Percentiles rank a stretch among this genome's conserved stretches.
phyloP scores from a whole-genome alignment of 1,140 invertebrate genomes.

The Caerostris extrusa region DNA sequence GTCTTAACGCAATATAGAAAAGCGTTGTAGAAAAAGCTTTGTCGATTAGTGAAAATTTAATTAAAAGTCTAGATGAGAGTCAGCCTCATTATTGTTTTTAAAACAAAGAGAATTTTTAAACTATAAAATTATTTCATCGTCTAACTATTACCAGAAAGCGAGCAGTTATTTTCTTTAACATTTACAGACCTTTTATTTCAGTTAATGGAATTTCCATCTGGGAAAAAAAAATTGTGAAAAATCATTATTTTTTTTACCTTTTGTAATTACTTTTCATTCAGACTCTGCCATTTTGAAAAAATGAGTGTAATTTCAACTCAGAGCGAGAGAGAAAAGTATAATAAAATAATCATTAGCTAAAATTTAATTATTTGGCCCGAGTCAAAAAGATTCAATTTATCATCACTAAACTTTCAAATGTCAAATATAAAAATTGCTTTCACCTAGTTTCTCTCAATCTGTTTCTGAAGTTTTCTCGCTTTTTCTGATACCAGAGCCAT shows the following conservation, averaged over 20 bases:
- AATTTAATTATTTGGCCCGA: slow-evolving; percentile 8
- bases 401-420: not conserved
- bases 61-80: not conserved
- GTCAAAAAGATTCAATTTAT: slow-evolving; percentile 29
- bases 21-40: not conserved
- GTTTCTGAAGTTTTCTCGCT: not conserved
- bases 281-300: not conserved
- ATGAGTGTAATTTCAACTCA: not conserved
- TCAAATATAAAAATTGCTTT: slow-evolving; percentile 12
- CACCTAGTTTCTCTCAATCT: slow-evolving; percentile 2
- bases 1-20: not conserved
- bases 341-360: slow-evolving; percentile 35
- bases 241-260: not conserved
- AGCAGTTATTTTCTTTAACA: not conserved
- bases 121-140: not conserved
- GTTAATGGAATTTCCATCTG: not conserved
- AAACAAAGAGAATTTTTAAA: not conserved
- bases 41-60: slow-evolving; percentile 6
- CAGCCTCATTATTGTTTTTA: not conserved
- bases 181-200: slow-evolving; percentile 4
- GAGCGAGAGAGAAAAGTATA: slow-evolving; percentile 1
- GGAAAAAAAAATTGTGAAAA: not conserved
- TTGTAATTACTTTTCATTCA: not conserved
- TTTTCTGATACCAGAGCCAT: not conserved
- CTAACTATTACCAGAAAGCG: not conserved